These are phyloP conservation scores for Apamea crenata DNA, from an alignment of 2,888 invertebrate species.

Conservation along the genomic window DNA sequence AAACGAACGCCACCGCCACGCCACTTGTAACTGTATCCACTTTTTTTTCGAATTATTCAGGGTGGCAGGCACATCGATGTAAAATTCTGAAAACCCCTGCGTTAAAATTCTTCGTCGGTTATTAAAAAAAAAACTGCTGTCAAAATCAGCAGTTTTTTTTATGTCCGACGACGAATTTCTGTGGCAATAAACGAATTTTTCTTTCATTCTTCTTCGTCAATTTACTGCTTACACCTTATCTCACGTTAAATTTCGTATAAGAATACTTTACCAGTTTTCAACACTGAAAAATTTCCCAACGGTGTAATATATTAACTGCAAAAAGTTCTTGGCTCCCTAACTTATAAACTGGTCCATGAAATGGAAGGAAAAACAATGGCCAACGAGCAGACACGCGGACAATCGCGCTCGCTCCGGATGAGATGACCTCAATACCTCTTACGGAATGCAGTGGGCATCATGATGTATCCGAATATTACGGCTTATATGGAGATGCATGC, in stretches of 20 bases:
- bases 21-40: not conserved
- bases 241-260: too few species aligned
- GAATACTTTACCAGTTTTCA: not conserved
- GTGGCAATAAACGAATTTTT: too few species aligned
- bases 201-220: not conserved
- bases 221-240: not conserved
- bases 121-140: not conserved
- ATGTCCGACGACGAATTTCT: too few species aligned
- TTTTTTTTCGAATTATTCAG: not conserved
- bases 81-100: too few species aligned
- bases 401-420: slow-evolving; percentile 71
- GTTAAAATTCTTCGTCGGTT: not conserved
- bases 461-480: slow-evolving; percentile 17
- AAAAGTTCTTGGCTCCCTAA: slow-evolving; percentile 56
- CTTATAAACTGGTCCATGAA: slow-evolving; percentile 66
- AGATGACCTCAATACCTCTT: slow-evolving; percentile 73
- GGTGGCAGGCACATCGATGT: not conserved
- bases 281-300: slow-evolving; percentile 11
- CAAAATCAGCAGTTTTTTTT: too few species aligned
- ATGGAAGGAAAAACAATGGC: slow-evolving; percentile 78
- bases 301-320: slow-evolving; percentile 1
- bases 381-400: slow-evolving; percentile 73
- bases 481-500: not conserved
- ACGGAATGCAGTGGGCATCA: slow-evolving; percentile 50
- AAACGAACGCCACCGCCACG: too few species aligned